Conservation (phyloP, 2,888 invertebrate genomes). For the Eristalis arbustorum region DNA sequence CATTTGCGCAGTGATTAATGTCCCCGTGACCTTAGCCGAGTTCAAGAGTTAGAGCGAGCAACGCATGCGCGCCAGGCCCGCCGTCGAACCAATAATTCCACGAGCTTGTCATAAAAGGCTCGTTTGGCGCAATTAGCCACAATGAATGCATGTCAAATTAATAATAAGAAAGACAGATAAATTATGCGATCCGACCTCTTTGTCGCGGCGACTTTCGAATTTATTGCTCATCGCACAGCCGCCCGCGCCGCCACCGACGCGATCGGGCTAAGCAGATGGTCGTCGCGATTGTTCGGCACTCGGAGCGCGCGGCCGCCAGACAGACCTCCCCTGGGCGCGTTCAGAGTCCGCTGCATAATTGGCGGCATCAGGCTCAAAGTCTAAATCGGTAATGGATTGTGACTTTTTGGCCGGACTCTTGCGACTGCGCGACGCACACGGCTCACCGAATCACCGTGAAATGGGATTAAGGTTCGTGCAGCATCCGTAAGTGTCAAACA, state of each 20-base stretch:
- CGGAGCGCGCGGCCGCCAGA: conserved; percentile 71
- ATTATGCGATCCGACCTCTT: conserved; percentile 66
- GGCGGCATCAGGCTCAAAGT: conserved; percentile 71
- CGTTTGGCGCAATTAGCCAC: conserved; percentile 80
- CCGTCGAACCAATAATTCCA: conserved; percentile 63
- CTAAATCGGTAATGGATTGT: conserved; percentile 68
- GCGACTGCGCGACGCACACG: conserved; percentile 37
- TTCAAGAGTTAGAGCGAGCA: conserved; percentile 28
- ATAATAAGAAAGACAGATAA: conserved; percentile 74
- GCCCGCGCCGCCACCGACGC: conserved; percentile 4
- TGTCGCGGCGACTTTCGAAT: conserved; percentile 63
- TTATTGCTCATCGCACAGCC: conserved; percentile 47
- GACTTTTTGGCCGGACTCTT: conserved; percentile 42
- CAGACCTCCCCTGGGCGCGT: conserved; percentile 76
- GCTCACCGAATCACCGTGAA: conserved; percentile 78
- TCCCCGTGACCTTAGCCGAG: conserved; percentile 49
- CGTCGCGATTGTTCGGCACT: conserved; percentile 26
- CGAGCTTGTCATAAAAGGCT: conserved; percentile 72
- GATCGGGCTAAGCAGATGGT: conserved; percentile 53
- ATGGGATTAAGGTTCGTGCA: conserved; percentile 77
- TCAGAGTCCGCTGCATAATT: conserved; percentile 58
- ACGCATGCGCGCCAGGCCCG: conserved; percentile 41
- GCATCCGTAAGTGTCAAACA: conserved; percentile 74
- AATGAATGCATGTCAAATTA: conserved; percentile 80
- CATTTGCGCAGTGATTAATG: conserved; percentile 64